Evolutionary conservation across 2,797 vertebrate species (phyloP).

Genomic region (Micromesistius poutassou): DNA sequence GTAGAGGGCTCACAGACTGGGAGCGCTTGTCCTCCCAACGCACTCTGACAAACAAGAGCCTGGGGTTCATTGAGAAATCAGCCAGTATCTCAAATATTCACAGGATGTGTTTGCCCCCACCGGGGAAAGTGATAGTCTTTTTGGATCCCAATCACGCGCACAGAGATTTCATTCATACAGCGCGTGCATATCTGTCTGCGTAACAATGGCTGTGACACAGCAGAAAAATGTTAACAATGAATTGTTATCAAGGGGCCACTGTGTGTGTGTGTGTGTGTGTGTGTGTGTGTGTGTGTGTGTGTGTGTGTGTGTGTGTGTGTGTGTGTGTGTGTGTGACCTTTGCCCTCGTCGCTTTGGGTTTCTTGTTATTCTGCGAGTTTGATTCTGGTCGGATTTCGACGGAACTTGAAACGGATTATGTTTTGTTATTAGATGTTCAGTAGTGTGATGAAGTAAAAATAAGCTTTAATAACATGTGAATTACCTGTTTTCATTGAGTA

Average conservation of each 20-base stretch:
- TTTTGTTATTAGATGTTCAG: no score
- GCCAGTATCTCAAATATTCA: constrained; percentile 51
- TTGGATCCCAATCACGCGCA: constrained; percentile 45
- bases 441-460: no score
- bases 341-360: no score
- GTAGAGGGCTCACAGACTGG: constrained; percentile 42
- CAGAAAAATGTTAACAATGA: not conserved
- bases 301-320: no score
- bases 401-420: no score
- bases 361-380: no score
- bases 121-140: constrained; percentile 38
- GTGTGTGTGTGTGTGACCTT: no score
- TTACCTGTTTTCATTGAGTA: not conserved
- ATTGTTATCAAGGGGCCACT: no score
- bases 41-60: constrained; percentile 46
- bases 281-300: no score
- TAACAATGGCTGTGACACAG: constrained; percentile 51
- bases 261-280: no score
- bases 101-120: constrained; percentile 32
- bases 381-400: no score
- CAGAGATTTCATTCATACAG: constrained; percentile 37
- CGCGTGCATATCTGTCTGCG: constrained; percentile 28
- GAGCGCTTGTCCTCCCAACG: constrained; percentile 51
- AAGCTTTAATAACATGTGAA: no score
- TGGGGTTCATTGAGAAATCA: constrained; percentile 69